phyloP scores from a whole-genome alignment of 1,140 invertebrate genomes.

The Maconellicoccus hirsutus region DNA sequence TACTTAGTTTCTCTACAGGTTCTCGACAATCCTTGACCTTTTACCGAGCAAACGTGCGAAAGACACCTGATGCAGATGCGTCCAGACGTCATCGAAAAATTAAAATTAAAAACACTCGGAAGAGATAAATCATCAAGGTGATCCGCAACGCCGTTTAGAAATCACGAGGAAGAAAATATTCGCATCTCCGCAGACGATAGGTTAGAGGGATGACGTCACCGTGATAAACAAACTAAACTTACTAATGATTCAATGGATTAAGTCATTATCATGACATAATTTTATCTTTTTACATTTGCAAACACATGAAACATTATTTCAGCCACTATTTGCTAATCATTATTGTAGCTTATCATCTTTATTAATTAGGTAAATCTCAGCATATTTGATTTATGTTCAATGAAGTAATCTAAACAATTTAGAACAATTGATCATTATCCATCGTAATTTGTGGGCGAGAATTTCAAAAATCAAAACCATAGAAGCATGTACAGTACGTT shows the following conservation, averaged over 20 bases:
- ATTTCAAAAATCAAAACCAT: too few relatives aligned
- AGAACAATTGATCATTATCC: too few relatives aligned
- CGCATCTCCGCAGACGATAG: neutral
- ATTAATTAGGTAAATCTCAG: too few relatives aligned
- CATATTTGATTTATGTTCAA: too few relatives aligned
- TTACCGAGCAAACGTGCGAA: neutral
- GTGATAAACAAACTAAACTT: neutral
- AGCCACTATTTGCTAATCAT: too few relatives aligned
- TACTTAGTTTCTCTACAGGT: neutral
- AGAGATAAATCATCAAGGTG: constrained; percentile 2
- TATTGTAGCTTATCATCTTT: too few relatives aligned
- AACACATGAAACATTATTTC: neutral
- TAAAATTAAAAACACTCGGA: neutral
- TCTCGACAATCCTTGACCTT: neutral
- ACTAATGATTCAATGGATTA: constrained; percentile 6
- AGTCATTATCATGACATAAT: constrained; percentile 17
- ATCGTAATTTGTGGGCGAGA: too few relatives aligned
- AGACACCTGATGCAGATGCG: constrained; percentile 11
- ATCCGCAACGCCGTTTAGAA: neutral
- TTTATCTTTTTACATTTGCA: neutral
- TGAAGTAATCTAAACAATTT: too few relatives aligned
- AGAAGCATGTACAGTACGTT: too few relatives aligned
- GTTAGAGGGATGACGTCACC: neutral
- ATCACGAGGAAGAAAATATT: neutral
- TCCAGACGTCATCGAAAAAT: neutral